Base-by-base conservation (phyloP, 92 coral and sea anemone species). In the Heteractis magnifica region DNA sequence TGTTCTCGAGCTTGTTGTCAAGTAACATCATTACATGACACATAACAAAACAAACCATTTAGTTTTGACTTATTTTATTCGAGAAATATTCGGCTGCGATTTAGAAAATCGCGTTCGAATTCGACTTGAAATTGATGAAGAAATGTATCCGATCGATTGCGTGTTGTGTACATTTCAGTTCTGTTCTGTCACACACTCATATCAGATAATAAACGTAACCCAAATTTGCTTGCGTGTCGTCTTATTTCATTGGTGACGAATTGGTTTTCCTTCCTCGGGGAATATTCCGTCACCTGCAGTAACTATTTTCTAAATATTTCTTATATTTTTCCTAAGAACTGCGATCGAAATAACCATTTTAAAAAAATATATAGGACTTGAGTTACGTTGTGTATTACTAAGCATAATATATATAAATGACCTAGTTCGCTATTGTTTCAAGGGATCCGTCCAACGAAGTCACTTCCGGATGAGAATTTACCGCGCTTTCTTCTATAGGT, bases 251-350 rank as follows among this genome's bases (percentile, higher is more conserved):
- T 19, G 76, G 79, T 82, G 79, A 82, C 78, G 77, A 15, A 15
- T 73, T 50, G 70, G 52, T 71, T 52, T 82, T 53, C 68, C 65
- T 58, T 26, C 72, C 48, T 41, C 49, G 56, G 44, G 44, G 44
- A 77, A 82, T 72, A 82, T 72, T 14, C 79, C 79, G 86, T 82
- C 86, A 82, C 86, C 86, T 82, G 86, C 72, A 82, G 51, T 72
- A 82, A 74, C 78, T 20, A 74, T 82, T 77, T 74, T 59, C 60
- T 82, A 82, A 82, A 72, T 82, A 72, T 82, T 82, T 82, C 62
- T 70, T 65, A 81, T 81, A 80, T 64, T 80, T 80, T 56, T 13
- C 44, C 44, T 2, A 34, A 34, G 19, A 49, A 74, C 44, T 4
- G 19, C 4, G 19, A 12, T 74, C 55, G 78, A 4, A 74, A 41